A percentile compares a stretch with the other conserved stretches of the same genome.
Evolutionary conservation across 2,888 invertebrate genomes (phyloP).

Genomic region (Lampropteryx suffumata): DNA sequence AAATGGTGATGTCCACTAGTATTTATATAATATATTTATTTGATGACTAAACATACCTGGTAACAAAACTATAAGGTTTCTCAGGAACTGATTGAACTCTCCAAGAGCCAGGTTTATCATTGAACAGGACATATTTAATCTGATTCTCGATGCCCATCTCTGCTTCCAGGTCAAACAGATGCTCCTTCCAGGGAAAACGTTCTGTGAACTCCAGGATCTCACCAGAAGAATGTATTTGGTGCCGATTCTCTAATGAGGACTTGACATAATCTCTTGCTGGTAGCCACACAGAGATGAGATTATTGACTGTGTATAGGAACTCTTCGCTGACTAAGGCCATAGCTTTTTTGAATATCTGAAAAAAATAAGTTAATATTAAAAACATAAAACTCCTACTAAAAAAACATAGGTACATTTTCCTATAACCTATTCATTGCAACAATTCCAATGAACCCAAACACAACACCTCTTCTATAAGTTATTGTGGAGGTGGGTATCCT

Average conservation of each 20-base stretch:
- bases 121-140: constrained; percentile 89
- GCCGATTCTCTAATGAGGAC: constrained; percentile 83
- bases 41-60: constrained; percentile 72
- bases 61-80: constrained; percentile 86
- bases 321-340: constrained; percentile 90
- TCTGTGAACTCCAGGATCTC: constrained; percentile 89
- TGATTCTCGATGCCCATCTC: constrained; percentile 84
- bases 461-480: too few species aligned
- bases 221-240: constrained; percentile 86
- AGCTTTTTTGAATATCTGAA: constrained; percentile 87
- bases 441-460: too few species aligned
- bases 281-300: constrained; percentile 89
- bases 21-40: too few species aligned
- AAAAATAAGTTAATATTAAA: too few species aligned
- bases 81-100: constrained; percentile 93
- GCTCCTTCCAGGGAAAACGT: constrained; percentile 95
- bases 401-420: too few species aligned
- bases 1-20: too few species aligned
- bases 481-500: too few species aligned
- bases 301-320: constrained; percentile 87
- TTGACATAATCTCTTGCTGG: constrained; percentile 92
- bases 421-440: too few species aligned
- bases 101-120: constrained; percentile 86
- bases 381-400: too few species aligned
- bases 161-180: constrained; percentile 91